phyloP scores from a whole-genome alignment of 2,797 vertebrate genomes.

The Odontamblyopus lacepedii region DNA sequence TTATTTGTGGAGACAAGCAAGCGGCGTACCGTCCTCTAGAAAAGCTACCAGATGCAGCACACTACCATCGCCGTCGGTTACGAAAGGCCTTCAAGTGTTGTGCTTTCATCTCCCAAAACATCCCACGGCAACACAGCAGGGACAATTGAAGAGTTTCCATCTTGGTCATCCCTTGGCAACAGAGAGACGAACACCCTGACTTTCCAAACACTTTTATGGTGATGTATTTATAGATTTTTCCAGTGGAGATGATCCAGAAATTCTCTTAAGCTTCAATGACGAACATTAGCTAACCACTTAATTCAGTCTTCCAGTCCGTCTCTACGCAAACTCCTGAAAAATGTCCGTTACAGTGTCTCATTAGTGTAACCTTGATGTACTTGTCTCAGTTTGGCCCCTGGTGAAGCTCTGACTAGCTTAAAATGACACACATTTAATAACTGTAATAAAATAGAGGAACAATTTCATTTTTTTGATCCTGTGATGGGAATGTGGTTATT shows the following conservation, averaged over 20 bases:
- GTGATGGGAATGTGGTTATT: background rate
- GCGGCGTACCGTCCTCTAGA: too few species aligned
- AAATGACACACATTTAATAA: constrained; percentile 26
- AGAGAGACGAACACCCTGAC: background rate
- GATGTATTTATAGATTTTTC: constrained; percentile 8
- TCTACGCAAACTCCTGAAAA: background rate
- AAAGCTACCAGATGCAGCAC: too few species aligned
- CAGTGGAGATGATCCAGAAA: constrained; percentile 30
- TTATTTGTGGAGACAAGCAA: too few species aligned
- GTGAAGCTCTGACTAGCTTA: constrained; percentile 28
- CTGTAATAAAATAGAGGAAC: background rate
- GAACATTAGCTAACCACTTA: constrained; percentile 1
- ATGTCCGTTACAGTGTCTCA: constrained; percentile 1
- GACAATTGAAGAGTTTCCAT: constrained; percentile 1
- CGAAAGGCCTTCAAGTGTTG: too few species aligned
- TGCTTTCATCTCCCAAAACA: background rate
- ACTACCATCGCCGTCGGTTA: background rate
- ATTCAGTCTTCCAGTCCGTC: constrained; percentile 9
- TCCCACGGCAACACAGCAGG: background rate
- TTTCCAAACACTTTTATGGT: constrained; percentile 6
- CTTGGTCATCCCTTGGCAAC: constrained; percentile 1
- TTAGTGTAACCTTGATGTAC: constrained; percentile 44
- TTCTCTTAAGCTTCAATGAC: constrained; percentile 35
- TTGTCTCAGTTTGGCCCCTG: constrained; percentile 25
- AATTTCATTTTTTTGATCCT: background rate